Base-by-base conservation (phyloP, 1,140 invertebrate species). In the Lineus longissimus region DNA sequence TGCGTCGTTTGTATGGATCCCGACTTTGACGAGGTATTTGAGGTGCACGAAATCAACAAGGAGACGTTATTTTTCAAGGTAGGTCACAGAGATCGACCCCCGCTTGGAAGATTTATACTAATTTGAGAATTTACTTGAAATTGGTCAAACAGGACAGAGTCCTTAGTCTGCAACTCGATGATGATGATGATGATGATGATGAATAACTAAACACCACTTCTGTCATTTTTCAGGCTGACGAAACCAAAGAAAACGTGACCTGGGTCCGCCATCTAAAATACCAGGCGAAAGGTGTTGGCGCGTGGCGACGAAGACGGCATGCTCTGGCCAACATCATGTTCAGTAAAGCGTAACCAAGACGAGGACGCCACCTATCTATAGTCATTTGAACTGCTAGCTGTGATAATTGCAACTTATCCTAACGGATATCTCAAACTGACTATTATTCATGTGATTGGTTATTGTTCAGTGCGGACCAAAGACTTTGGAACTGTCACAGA, bases 281-380 rank as follows among this genome's bases (percentile, higher is more conserved):
- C 74, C 91, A 95, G 75, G 90, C 91, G 13, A 91, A 93, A 77
- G 91, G 92, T 45, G 88, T 95, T 54, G 94, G 94, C 40, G 87
- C 89, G 15, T 97, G 94, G 94, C 86, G 94, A 63, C 90, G 90
- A 80, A 84, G 94, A 72, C 85, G 94, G 22, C 94, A 94, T 73
- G 94, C 93, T 0, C 82, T 97, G 64, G 92, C 93, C 33, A 96
- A 97, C 80, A 96, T 97, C 65, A 95, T 96, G 93, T 94, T 94
- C 72, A 94, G 93, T 40, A 65, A 67, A 36, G 4, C 33, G 6
- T 36, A 36, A 36, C n/a, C n/a, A n/a, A n/a, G n/a, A n/a, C n/a
- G n/a, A n/a, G n/a, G n/a, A n/a, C n/a, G n/a, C n/a, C n/a, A n/a
- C n/a, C n/a, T n/a, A n/a, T n/a, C n/a, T n/a, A n/a, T n/a, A n/a